These are phyloP conservation scores for Lottia scabra DNA, from an alignment of 2,888 invertebrate species.

Conservation along the genomic window DNA sequence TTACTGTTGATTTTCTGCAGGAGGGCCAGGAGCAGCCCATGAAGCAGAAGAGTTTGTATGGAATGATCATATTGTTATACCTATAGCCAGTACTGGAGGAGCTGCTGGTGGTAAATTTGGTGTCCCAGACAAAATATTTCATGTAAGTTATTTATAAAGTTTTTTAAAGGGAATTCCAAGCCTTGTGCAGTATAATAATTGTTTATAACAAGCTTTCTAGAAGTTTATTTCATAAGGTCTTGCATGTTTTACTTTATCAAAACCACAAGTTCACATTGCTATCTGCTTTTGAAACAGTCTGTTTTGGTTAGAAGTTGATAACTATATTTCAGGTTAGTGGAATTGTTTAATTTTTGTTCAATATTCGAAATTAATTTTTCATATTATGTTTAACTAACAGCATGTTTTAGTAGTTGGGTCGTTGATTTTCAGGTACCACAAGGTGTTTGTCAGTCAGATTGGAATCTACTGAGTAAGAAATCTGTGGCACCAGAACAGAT, in stretches of 20 bases:
- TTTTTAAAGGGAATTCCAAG: too few species aligned
- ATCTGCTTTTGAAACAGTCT: too few species aligned
- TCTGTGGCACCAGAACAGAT: conserved; percentile 42
- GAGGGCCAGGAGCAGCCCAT: conserved; percentile 59
- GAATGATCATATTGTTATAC: conserved; percentile 67
- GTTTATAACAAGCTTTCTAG: too few species aligned
- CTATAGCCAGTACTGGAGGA: conserved; percentile 61
- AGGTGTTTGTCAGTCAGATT: conserved; percentile 49
- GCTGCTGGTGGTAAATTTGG: conserved; percentile 54
- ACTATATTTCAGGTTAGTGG: too few species aligned
- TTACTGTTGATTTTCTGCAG: conserved; percentile 28
- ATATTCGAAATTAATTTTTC: neutral
- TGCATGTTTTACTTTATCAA: too few species aligned
- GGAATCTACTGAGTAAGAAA: conserved; percentile 43
- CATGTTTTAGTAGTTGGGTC: neutral
- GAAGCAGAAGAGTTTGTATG: conserved; percentile 66
- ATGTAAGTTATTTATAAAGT: conserved; percentile 19
- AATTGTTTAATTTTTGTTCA: neutral
- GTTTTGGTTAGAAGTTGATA: neutral
- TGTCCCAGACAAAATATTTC: conserved; percentile 52
- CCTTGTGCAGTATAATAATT: too few species aligned
- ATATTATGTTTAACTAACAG: too few species aligned
- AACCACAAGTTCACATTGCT: too few species aligned
- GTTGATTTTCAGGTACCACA: conserved; percentile 42
- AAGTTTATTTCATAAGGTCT: too few species aligned